Percentiles rank a stretch among this genome's conserved stretches.
These are phyloP conservation scores for Loxodonta africana DNA, from an alignment of 2,113 vertebrate genomes.

Conservation along the genomic window DNA sequence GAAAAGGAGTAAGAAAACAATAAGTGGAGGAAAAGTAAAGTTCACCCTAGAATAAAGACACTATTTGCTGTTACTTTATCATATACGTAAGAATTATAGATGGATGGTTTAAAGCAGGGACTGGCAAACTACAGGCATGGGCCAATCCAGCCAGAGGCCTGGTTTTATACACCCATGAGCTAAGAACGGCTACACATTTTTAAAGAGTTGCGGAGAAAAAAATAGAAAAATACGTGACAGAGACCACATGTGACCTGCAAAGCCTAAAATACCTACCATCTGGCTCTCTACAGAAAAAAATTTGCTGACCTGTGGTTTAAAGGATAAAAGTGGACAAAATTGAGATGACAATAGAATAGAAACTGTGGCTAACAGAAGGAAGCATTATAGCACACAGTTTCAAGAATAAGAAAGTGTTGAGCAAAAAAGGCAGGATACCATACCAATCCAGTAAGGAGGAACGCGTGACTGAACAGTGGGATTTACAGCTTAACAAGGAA, in stretches of 20 bases:
- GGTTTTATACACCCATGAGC: background rate
- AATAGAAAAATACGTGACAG: background rate
- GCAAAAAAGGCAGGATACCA: background rate
- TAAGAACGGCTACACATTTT: background rate
- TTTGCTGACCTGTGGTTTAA: background rate
- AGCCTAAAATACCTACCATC: background rate
- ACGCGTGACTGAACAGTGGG: background rate
- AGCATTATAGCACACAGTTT: background rate
- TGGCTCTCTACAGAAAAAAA: conserved; percentile 11
- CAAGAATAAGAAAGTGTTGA: background rate
- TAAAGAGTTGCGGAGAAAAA: background rate
- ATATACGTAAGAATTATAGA: background rate
- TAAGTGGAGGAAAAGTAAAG: background rate
- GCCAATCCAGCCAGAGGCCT: background rate
- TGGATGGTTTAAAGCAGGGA: background rate
- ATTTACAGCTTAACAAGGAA: background rate
- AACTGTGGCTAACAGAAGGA: background rate
- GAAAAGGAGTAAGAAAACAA: background rate
- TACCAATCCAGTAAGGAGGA: background rate
- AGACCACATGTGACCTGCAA: background rate
- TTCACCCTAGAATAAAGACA: background rate
- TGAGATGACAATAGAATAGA: conserved; percentile 1
- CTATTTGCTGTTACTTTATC: background rate
- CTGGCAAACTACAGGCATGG: background rate
- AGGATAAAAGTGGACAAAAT: background rate